Evolutionary conservation across 2,888 invertebrate species (phyloP), one percentile per base, ranked within the genome.

Genomic region (Nezara viridula): DNA sequence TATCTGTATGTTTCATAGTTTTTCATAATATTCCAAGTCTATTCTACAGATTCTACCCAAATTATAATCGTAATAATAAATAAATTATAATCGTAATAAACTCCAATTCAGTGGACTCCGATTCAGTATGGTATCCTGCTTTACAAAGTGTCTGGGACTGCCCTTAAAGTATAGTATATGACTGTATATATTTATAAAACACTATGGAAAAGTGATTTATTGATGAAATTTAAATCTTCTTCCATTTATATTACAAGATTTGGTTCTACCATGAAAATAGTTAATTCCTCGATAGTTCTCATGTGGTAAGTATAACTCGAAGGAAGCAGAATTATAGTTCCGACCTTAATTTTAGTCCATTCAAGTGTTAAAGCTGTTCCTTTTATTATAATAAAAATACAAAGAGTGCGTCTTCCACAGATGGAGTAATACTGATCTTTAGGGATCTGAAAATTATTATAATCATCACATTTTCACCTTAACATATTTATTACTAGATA

Each of bases 181-280:
- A n/a, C n/a, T 44, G 10, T 44, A 44, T 5, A 44, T 44, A 44
- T 44, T 44, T 44, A 44, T 44, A 44, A 44, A 44, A 44, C 44
- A 44, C 5, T 37, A 6, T 37, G 3, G 32, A 37, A 73, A 21
- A 44, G n/a, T 44, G 44, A 44, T 44, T 44, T 81, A 81, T n/a
- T 47, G 44, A 40, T n/a, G 12, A 19, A 44, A 81, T 7, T 40
- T 10, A 81, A 81, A n/a, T 24, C 44, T 5, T 10, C n/a, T 81
- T 44, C n/a, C 16, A 81, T 44, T 81, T 81, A 81, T 81, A 81
- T 44, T 7, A 81, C 81, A 24, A 81, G 81, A 47, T 81, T 81
- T 24, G 81, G 81, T 81, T 81, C 81, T 44, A 44, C 81, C 81
- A 81, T 81, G 44, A 81, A 81, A 19, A 81, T 2, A 47, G 37